Evolutionary conservation across 2,888 invertebrate species (phyloP).

Genomic region (Ptilodon capucinus): DNA sequence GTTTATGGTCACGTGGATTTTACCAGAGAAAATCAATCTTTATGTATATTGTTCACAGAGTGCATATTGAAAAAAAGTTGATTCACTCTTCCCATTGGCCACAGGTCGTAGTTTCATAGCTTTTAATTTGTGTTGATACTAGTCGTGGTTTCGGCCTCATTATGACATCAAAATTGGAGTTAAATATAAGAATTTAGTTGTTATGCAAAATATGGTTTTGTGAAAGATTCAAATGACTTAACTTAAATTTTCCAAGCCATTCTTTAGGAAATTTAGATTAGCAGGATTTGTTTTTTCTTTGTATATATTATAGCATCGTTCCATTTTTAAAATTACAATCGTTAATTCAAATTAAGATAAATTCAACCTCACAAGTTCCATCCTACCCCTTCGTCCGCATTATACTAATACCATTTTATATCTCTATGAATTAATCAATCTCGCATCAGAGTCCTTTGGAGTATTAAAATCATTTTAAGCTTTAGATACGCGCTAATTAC

Average conservation of each 20-base stretch:
- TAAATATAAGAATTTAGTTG: constrained; percentile 11
- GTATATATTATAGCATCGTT: not conserved
- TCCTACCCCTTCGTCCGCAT: not conserved
- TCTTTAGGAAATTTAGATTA: no score
- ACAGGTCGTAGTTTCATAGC: no score
- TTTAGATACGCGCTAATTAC: constrained; percentile 51
- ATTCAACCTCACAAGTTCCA: not conserved
- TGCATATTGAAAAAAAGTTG: no score
- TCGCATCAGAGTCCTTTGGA: not conserved
- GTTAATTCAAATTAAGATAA: not conserved
- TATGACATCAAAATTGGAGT: constrained; percentile 23
- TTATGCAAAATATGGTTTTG: not conserved
- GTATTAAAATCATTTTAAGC: constrained; percentile 27
- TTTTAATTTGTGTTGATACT: constrained; percentile 41
- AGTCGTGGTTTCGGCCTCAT: constrained; percentile 40
- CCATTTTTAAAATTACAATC: no score
- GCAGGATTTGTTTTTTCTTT: not conserved
- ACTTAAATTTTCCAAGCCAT: no score
- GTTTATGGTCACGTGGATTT: no score
- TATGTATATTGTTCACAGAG: no score
- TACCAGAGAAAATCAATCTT: no score
- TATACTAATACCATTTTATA: constrained; percentile 2
- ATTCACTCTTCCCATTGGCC: no score
- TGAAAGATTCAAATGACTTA: not conserved
- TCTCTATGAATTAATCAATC: constrained; percentile 1